phyloP scores from a whole-genome alignment of 2,797 vertebrate species.

The Champsocephalus esox region DNA sequence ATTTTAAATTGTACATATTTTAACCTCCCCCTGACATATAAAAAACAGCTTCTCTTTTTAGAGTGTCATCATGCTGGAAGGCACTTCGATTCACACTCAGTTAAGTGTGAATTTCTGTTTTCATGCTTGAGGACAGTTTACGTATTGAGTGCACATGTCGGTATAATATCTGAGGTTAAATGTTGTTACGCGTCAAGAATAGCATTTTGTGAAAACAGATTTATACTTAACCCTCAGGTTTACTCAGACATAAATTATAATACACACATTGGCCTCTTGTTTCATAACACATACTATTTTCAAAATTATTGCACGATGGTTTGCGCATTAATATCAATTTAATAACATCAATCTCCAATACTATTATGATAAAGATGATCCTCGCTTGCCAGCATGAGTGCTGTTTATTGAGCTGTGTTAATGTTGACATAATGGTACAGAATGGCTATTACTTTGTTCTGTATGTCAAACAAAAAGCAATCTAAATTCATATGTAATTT shows the following conservation, averaged over 20 bases:
- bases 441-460: not conserved
- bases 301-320: not conserved
- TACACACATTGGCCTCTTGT: not conserved
- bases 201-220: not conserved
- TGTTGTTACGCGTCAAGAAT: no score
- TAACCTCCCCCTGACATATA: not conserved
- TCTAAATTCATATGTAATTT: not conserved
- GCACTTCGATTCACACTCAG: not conserved
- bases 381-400: not conserved
- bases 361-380: not conserved
- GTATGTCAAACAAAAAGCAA: not conserved
- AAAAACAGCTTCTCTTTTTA: not conserved
- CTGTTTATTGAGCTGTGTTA: not conserved
- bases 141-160: not conserved
- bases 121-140: constrained; percentile 4
- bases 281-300: not conserved
- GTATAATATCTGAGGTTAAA: not conserved
- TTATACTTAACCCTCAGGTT: not conserved
- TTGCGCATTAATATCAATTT: not conserved
- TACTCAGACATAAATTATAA: not conserved
- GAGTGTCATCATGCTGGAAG: not conserved
- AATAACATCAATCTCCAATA: not conserved
- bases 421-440: not conserved
- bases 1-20: not conserved
- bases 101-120: constrained; percentile 23